Base-by-base conservation (phyloP, 2,888 invertebrate species). In the Tetanocera ferruginea region DNA sequence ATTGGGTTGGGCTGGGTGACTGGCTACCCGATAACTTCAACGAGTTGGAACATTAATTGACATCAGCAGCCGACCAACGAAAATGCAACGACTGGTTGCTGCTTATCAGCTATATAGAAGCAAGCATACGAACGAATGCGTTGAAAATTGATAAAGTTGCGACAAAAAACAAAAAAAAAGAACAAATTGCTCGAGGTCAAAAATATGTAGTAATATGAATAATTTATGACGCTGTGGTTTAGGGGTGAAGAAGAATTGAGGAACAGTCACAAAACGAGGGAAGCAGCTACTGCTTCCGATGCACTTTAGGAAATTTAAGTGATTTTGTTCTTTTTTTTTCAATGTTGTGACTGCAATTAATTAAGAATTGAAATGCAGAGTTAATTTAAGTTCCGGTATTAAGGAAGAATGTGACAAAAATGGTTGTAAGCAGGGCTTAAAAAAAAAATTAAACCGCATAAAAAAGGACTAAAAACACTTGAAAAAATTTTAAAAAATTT, bases 341-440 rank as follows among this genome's bases (percentile, higher is more conserved):
- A 66, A 14, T 64, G 34, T 74, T 74, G 74, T 74, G 74, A 74
- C 74, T 52, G 64, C 64, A 64, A 64, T 74, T 74, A 74, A 74
- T 74, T 74, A 74, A 64, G 74, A 64, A 31, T 34, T 64, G 19
- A 43, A 72, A 34, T 43, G 3, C 6, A n/a, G 49, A 67, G 23
- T 67, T 17, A 14, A 60, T 28, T 9, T 9, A 17, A 51, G 25
- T 51, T 69, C 69, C 51, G 51, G 49, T 51, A 51, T 23, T 5
- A 43, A 25, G 14, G 25, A 69, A 51, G 25, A 17, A 25, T n/a
- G n/a, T n/a, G n/a, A n/a, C 14, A 28, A 28, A n/a, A 28, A 51
- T 11, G 17, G 31, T 8, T 0, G 64, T 0, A 17, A 64, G 28
- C 5, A 62, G 25, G 6, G 62, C 6, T 6, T 9, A 11, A 23